Base-by-base conservation (phyloP, 2,797 vertebrate genomes). In the Gambusia yucatana region DNA sequence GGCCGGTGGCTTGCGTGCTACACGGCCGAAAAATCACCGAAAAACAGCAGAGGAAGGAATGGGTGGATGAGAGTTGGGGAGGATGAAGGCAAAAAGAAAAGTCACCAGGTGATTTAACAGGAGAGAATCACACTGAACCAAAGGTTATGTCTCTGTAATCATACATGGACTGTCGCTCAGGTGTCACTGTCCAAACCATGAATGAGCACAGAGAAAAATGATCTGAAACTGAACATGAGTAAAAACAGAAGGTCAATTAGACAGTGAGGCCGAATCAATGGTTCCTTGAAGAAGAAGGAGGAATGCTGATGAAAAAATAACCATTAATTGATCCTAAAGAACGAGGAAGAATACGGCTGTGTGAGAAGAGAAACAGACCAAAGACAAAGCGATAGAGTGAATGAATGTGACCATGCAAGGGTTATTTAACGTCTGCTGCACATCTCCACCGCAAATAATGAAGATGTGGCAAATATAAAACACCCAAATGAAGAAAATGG, bases 1-100 rank as follows among this genome's bases (percentile, higher is more conserved):
- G 92, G 92, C 89, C 89, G 93, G 93, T 86, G 95, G 94, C 89
- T 95, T 96, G 84, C 93, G 96, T 95, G 95, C 97, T 98, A 95
- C 91, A 94, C 82, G 91, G 89, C 87, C 86, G 50, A 90, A 90
- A 81, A 88, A 85, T 82, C 87, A 89, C 90, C 87, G 28, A 89
- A 83, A 81, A 84, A 84, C 59, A 87, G 78, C 36, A 80, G 73
- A 88, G 48, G 78, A 86, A 77, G 81, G 78, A 87, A 76, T 87
- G 79, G 91, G 78, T 87, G 84, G 89, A 87, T 84, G 77, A 91
- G 82, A 89, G 80, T 69, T 72, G 76, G 88, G 76, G 76, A 88
- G 84, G 81, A 84, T 87, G 86, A 88, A 88, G 88, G 77, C 67
- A 91, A 94, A 83, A 92, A 93, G 90, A 90, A 86, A 92, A 85